These are phyloP conservation scores for Bujurquina vittata DNA, from an alignment of 2,113 vertebrate species.

Conservation along the genomic window DNA sequence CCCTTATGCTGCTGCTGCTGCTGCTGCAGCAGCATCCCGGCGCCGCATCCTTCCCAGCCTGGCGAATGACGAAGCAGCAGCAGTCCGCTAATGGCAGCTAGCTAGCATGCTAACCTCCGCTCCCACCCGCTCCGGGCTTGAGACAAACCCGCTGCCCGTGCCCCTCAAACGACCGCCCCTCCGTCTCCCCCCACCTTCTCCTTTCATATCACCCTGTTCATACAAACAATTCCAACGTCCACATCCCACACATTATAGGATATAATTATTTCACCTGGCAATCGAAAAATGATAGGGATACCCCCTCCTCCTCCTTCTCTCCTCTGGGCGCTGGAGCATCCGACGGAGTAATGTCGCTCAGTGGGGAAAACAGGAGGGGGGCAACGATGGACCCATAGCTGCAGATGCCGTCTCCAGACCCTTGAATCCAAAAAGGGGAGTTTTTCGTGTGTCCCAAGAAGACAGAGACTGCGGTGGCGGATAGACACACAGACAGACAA, in stretches of 20 bases:
- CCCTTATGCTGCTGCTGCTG: background rate
- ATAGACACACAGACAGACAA: slow-evolving; percentile 49
- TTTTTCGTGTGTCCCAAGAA: slow-evolving; percentile 30
- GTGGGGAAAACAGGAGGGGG: slow-evolving; percentile 45
- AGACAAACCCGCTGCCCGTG: slow-evolving; percentile 11
- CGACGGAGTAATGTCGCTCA: slow-evolving; percentile 62
- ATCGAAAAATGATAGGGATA: slow-evolving; percentile 60
- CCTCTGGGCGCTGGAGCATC: slow-evolving; percentile 71
- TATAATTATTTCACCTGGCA: slow-evolving; percentile 65
- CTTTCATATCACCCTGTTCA: background rate
- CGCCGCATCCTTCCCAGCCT: slow-evolving; percentile 61
- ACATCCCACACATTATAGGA: background rate
- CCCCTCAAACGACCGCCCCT: background rate
- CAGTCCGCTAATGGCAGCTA: slow-evolving; percentile 51
- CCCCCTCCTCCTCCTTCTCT: slow-evolving; percentile 56
- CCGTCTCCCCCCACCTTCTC: background rate
- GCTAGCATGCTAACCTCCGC: slow-evolving; percentile 59
- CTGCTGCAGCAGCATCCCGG: slow-evolving; percentile 62
- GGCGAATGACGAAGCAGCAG: slow-evolving; percentile 68
- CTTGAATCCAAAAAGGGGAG: slow-evolving; percentile 9
- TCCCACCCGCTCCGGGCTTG: slow-evolving; percentile 39
- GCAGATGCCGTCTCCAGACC: slow-evolving; percentile 41
- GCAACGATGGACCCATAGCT: slow-evolving; percentile 69
- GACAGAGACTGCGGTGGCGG: slow-evolving; percentile 40
- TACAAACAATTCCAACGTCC: background rate